Percentiles rank a stretch among this genome's conserved stretches.
Conservation (phyloP, 2,113 vertebrate species). For the Colinus virginianus region DNA sequence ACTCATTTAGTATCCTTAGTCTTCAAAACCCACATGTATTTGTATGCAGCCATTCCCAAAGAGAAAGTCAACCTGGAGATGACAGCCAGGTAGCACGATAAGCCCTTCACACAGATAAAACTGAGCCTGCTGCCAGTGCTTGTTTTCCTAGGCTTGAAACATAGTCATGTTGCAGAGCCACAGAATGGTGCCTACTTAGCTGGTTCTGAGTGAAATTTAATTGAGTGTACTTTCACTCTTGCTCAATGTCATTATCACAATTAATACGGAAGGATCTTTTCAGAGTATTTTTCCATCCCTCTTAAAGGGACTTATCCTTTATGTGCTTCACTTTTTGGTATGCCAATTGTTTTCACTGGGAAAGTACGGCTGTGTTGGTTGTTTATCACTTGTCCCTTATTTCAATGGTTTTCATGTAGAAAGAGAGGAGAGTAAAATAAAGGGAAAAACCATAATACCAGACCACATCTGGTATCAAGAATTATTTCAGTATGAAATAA, state of each 20-base stretch:
- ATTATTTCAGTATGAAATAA: background rate
- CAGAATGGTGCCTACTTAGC: slow-evolving; percentile 30
- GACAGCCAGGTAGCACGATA: slow-evolving; percentile 39
- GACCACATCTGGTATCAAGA: background rate
- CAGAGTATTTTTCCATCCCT: background rate
- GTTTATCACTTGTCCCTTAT: background rate
- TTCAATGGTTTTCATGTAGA: background rate
- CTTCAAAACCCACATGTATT: slow-evolving; percentile 74
- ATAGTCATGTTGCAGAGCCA: background rate
- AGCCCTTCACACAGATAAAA: slow-evolving; percentile 52
- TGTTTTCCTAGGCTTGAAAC: slow-evolving; percentile 40
- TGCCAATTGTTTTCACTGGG: background rate
- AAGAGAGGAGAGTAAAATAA: background rate
- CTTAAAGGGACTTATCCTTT: background rate
- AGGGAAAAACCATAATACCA: background rate
- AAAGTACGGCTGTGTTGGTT: background rate
- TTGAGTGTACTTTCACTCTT: slow-evolving; percentile 11
- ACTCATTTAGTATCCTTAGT: slow-evolving; percentile 75
- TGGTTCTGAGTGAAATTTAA: slow-evolving; percentile 59
- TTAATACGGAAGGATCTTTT: slow-evolving; percentile 15
- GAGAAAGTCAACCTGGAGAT: slow-evolving; percentile 82
- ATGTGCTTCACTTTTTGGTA: background rate
- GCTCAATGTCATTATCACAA: background rate
- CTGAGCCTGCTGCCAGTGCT: background rate
- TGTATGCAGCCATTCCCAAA: slow-evolving; percentile 75